phyloP scores from a whole-genome alignment of 2,797 vertebrate genomes.

The Arnoldichthys spilopterus region DNA sequence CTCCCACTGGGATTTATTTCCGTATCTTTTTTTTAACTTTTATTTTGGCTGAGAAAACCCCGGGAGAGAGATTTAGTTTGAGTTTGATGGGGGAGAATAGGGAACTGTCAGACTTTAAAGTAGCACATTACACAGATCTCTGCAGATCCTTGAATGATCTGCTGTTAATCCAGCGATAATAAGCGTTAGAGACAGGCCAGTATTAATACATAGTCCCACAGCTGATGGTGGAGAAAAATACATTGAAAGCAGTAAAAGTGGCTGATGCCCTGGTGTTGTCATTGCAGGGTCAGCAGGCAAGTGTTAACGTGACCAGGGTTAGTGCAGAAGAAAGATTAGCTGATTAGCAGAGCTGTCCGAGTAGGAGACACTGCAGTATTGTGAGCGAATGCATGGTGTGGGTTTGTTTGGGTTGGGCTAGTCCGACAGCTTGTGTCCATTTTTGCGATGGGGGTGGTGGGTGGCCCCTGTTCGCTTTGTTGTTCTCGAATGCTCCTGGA shows the following conservation, averaged over 20 bases:
- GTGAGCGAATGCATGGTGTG: not conserved
- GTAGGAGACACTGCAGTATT: not conserved
- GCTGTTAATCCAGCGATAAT: not conserved
- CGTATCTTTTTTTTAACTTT: not conserved
- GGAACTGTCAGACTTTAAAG: not conserved
- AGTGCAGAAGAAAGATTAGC: not conserved
- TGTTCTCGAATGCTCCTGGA: constrained; percentile 71
- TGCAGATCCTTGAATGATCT: not conserved
- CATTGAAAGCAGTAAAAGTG: not conserved
- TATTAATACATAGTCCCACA: not conserved
- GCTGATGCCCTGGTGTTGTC: not conserved
- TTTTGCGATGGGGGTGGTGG: constrained; percentile 20
- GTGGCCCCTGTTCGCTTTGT: constrained; percentile 49
- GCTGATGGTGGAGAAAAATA: not conserved
- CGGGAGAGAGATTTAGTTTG: not conserved
- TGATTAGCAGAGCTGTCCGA: not conserved
- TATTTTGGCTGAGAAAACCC: not conserved
- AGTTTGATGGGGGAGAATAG: not conserved
- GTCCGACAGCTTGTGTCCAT: not conserved
- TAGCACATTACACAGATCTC: not conserved
- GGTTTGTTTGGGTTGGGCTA: constrained; percentile 10
- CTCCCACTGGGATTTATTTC: not conserved
- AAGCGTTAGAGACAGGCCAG: not conserved
- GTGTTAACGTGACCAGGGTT: not conserved
- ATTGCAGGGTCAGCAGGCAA: not conserved